These are phyloP conservation scores for Bombylius discolor DNA, from an alignment of 2,888 invertebrate species.

Conservation along the genomic window DNA sequence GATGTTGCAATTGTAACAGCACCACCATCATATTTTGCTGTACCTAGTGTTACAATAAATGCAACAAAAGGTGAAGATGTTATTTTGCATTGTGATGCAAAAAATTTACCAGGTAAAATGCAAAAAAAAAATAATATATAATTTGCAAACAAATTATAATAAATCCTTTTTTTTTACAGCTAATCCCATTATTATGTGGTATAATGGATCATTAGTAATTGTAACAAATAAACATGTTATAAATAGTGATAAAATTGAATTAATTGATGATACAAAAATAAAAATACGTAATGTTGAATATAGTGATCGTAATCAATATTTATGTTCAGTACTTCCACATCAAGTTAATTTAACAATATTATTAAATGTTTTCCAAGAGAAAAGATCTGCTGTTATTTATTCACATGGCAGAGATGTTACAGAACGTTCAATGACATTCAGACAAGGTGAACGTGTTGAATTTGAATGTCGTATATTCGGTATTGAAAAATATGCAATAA, in stretches of 20 bases:
- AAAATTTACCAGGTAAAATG: slow-evolving; percentile 25
- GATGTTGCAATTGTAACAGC: slow-evolving; percentile 6
- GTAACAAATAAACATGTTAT: slow-evolving; percentile 20
- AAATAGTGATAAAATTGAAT: slow-evolving; percentile 19
- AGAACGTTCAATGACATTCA: slow-evolving; percentile 27
- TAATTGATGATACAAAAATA: slow-evolving; percentile 13
- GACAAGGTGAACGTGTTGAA: slow-evolving; percentile 28
- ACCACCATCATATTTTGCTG: slow-evolving; percentile 24
- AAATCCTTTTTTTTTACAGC: slow-evolving; percentile 14
- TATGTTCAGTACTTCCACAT: slow-evolving; percentile 24
- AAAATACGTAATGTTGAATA: slow-evolving; percentile 18
- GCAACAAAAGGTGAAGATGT: slow-evolving; percentile 24
- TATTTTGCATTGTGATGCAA: slow-evolving; percentile 25
- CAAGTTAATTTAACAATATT: slow-evolving; percentile 20
- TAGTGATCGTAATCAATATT: slow-evolving; percentile 26
- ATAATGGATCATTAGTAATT: slow-evolving; percentile 21
- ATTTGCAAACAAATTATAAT: background rate
- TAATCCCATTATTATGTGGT: slow-evolving; percentile 28
- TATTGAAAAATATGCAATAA: slow-evolving; percentile 18
- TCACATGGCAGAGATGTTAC: slow-evolving; percentile 29
- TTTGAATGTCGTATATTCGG: slow-evolving; percentile 25
- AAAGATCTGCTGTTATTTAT: slow-evolving; percentile 23
- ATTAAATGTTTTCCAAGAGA: slow-evolving; percentile 1
- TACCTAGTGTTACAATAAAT: slow-evolving; percentile 16
- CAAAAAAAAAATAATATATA: background rate